Conservation (phyloP, 1,140 invertebrate species). For the Euura lappo region DNA sequence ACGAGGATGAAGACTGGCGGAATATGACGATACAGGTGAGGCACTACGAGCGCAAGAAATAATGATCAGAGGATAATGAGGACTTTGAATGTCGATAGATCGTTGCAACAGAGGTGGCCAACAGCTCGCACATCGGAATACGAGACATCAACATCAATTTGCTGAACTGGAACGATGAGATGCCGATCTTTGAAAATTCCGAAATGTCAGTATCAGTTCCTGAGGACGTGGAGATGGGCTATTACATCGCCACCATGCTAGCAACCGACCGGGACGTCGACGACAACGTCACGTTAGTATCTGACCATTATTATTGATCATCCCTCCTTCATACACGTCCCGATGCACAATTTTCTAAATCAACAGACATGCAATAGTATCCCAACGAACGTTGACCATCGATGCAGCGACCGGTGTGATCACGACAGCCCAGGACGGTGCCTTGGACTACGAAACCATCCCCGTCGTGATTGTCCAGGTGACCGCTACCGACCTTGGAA, state of each 20-base stretch:
- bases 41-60: slow-evolving; percentile 15
- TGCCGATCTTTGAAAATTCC: slow-evolving; percentile 57
- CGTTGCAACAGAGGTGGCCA: slow-evolving; percentile 53
- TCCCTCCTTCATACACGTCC: too few relatives aligned
- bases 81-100: slow-evolving; percentile 45
- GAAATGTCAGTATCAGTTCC: slow-evolving; percentile 46
- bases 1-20: slow-evolving; percentile 56
- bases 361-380: slow-evolving; percentile 56
- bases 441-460: slow-evolving; percentile 66
- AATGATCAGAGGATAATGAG: not conserved
- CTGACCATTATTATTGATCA: not conserved
- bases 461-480: slow-evolving; percentile 63
- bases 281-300: slow-evolving; percentile 61
- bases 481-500: slow-evolving; percentile 34
- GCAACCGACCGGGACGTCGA: slow-evolving; percentile 63
- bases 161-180: slow-evolving; percentile 66
- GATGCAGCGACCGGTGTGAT: slow-evolving; percentile 57
- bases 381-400: slow-evolving; percentile 54
- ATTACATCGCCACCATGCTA: slow-evolving; percentile 46
- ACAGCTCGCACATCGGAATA: slow-evolving; percentile 43
- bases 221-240: slow-evolving; percentile 58
- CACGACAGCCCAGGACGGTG: slow-evolving; percentile 52
- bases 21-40: slow-evolving; percentile 51
- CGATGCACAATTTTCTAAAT: not conserved
- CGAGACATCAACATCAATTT: slow-evolving; percentile 58